Conservation (phyloP, 2,113 vertebrate genomes). For the Cygnus atratus region DNA sequence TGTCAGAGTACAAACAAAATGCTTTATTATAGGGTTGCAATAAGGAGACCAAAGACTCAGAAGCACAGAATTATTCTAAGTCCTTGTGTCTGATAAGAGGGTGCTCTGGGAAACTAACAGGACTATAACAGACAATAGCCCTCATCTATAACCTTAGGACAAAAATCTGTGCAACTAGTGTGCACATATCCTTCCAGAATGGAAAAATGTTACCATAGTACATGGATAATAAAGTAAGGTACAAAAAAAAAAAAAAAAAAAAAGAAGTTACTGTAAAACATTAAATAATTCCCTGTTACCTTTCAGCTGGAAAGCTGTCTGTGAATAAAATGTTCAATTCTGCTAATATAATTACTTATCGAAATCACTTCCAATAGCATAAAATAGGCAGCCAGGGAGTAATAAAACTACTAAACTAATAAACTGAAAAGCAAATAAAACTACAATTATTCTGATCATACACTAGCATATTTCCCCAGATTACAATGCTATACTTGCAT, state of each 20-base stretch:
- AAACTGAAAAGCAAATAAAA: slow-evolving; percentile 54
- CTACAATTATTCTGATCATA: slow-evolving; percentile 32
- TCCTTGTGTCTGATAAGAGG: neutral
- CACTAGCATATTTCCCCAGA: neutral
- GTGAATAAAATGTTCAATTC: neutral
- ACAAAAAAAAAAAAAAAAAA: neutral
- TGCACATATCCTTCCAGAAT: neutral
- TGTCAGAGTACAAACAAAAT: neutral
- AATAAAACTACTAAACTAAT: slow-evolving; percentile 57
- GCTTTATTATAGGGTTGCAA: neutral
- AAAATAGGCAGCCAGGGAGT: slow-evolving; percentile 30
- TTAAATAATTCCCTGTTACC: neutral
- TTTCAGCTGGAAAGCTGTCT: neutral
- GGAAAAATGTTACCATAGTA: neutral
- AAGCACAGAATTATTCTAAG: neutral
- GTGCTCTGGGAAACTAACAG: neutral
- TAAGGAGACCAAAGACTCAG: neutral
- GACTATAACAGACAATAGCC: neutral
- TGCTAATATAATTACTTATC: slow-evolving; percentile 42
- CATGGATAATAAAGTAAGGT: neutral
- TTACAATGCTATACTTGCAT: neutral
- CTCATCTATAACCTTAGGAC: neutral
- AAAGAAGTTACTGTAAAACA: neutral
- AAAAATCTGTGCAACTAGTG: neutral
- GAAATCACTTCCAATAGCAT: neutral